Base-by-base conservation (phyloP, 1,140 invertebrate species). In the Drosophila parabipectinata region DNA sequence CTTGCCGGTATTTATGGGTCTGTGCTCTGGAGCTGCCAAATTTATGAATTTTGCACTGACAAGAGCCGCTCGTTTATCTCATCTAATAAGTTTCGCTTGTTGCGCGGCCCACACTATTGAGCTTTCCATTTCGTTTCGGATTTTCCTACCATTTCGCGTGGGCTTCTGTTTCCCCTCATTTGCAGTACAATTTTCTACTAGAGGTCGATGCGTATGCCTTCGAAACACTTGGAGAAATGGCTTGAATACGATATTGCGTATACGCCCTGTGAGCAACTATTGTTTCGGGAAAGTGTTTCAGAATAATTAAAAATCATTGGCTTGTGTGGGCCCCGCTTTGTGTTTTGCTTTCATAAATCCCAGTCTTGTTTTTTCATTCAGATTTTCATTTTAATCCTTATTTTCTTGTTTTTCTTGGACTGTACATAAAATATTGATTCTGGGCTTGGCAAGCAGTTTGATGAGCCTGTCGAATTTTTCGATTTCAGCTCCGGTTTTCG, bases 31-130 rank as follows among this genome's bases (percentile, higher is more conserved):
- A 30, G 18, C 67, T 57, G 32, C 32, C 41, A 82, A 79, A 83
- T 82, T 83, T 71, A 82, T 83, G 75, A 79, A 81, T 67, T 63
- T 51, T 44, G 34, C 52, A 55, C 50, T 66, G 63, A 67, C 60
- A 64, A 64, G 37, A 44, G 63, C 51, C 30, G 59, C 59, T 61
- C 75, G 57, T 71, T 69, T 67, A 66, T 82, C 74, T 66, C 59
- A 58, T 78, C 79, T 58, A 83, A 78, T 78, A 82, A 78, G 68
- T 74, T 78, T 56, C 41, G 63, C 71, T 83, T 82, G 77, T 78
- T 83, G 67, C 67, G 67, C 55, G n/a, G 18, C 51, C 32, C 63
- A 24, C 24, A 69, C 66, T 56, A 68, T 69, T 34, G 18, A 50
- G 57, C 63, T 57, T 69, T 57, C 64, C 64, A 57, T 69, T 69